A percentile compares a stretch with the other conserved stretches of the same genome.
Conservation (phyloP, 2,113 vertebrate genomes). For the Psophia crepitans region DNA sequence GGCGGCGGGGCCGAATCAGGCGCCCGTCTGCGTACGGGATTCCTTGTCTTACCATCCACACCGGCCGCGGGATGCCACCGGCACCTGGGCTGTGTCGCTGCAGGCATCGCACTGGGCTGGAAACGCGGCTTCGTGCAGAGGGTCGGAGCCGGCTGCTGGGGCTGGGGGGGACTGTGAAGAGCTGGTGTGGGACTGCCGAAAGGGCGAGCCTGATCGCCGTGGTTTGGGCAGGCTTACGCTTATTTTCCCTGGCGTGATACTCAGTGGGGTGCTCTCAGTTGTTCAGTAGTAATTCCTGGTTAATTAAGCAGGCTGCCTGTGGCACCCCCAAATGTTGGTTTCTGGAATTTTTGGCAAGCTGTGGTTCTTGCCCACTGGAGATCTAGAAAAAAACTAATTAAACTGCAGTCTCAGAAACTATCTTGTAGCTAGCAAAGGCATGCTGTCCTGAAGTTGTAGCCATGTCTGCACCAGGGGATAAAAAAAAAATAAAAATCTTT, state of each 20-base stretch:
- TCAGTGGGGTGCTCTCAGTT: neutral
- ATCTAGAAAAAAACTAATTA: neutral
- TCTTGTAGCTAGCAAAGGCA: neutral
- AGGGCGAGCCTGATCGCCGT: neutral
- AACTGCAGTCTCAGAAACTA: neutral
- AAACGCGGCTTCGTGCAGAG: rapidly evolving
- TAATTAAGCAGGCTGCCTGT: neutral
- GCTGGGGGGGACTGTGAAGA: neutral
- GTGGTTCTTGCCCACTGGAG: neutral
- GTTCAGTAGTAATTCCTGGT: neutral
- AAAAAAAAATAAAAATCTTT: too few relatives aligned
- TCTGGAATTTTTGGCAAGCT: neutral
- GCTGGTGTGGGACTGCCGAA: neutral
- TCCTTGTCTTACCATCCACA: rapidly evolving
- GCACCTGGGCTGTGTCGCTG: neutral
- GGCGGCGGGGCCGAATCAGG: neutral
- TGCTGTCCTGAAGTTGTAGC: neutral
- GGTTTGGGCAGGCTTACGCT: neutral
- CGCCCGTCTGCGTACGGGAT: rapidly evolving
- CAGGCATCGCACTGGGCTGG: neutral
- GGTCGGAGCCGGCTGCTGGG: neutral
- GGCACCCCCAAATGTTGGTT: neutral
- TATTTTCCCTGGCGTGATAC: neutral
- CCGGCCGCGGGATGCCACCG: too few relatives aligned
- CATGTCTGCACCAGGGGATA: neutral